Conservation (phyloP, 2,113 vertebrate genomes). For the chimpanzee (Pan troglodytes) region NHGRI_mPanTro3-v2.1_pri NC_086015.1:56363001-56363500, state of each 20-base stretch:
- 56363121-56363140: conserved; percentile 4
- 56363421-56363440: too few species aligned
- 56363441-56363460: too few species aligned
- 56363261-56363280: background rate
- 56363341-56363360: too few species aligned
- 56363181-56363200: background rate
- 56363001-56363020: too few species aligned
- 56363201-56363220: background rate
- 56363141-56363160: background rate
- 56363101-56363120: background rate
- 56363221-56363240: background rate
- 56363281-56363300: too few species aligned
- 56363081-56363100: background rate
- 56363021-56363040: background rate
- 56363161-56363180: background rate
- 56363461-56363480: too few species aligned
- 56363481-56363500: too few species aligned
- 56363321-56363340: too few species aligned
- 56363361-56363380: too few species aligned
- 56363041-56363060: conserved; percentile 24
- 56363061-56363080: conserved; percentile 71
- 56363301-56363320: too few species aligned
- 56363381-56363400: too few species aligned
- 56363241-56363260: background rate
- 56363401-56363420: too few species aligned